Conservation (phyloP, 2,888 invertebrate species). For the Caenorhabditis sp. region DNA sequence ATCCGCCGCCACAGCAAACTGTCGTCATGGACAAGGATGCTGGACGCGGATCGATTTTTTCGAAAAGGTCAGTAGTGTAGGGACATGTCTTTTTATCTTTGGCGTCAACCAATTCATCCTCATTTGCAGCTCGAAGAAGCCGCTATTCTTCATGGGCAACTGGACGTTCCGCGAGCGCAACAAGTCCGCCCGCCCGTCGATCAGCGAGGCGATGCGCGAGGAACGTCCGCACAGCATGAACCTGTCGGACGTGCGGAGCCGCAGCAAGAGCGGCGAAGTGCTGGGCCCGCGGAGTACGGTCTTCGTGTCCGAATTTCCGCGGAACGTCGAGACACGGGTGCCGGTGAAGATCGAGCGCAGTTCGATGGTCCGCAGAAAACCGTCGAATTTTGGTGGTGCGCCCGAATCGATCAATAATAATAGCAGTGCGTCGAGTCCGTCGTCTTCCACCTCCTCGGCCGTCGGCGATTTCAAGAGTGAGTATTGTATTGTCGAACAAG, state of each 20-base stretch:
- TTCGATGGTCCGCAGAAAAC: constrained; percentile 40
- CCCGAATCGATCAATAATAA: constrained; percentile 4
- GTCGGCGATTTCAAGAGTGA: constrained; percentile 40
- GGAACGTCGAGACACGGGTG: constrained; percentile 36
- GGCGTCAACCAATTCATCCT: neutral
- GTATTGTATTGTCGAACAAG: neutral
- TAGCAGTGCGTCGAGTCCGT: constrained; percentile 5
- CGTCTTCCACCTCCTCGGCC: constrained; percentile 5
- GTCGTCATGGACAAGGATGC: constrained; percentile 12
- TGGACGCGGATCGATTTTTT: constrained; percentile 50
- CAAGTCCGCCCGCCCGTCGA: constrained; percentile 31
- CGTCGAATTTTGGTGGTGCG: constrained; percentile 18
- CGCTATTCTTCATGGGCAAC: constrained; percentile 64
- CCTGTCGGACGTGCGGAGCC: constrained; percentile 45
- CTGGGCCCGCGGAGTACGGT: constrained; percentile 5
- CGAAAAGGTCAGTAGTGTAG: constrained; percentile 26
- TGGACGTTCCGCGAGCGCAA: constrained; percentile 68
- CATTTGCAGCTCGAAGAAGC: constrained; percentile 60
- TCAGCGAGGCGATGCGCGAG: constrained; percentile 38
- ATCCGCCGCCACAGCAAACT: constrained; percentile 24
- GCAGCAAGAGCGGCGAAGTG: no score
- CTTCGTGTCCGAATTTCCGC: constrained; percentile 23
- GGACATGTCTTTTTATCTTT: neutral
- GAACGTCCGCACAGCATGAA: constrained; percentile 65
- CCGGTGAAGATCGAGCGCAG: constrained; percentile 53